Evolutionary conservation across 2,797 vertebrate species (phyloP).

Genomic region (Squalus acanthias): DNA sequence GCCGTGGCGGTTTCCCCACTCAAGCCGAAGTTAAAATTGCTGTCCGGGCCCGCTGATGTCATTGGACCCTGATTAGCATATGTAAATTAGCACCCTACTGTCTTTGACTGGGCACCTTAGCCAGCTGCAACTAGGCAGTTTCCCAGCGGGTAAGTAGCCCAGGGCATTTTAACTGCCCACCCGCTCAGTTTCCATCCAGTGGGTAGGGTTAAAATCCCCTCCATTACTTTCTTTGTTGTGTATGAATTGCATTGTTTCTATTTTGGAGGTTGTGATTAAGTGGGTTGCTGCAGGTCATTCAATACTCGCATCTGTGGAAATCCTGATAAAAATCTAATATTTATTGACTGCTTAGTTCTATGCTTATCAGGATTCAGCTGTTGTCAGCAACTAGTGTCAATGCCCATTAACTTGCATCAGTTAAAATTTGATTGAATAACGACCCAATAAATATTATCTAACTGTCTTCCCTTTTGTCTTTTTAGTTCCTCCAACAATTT

Average conservation of each 20-base stretch:
- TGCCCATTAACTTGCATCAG: not conserved
- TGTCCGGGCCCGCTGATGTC: not conserved
- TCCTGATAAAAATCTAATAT: not conserved
- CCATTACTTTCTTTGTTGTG: not conserved
- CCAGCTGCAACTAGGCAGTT: not conserved
- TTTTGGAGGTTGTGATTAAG: not conserved
- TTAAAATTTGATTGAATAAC: not conserved
- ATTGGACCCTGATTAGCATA: not conserved
- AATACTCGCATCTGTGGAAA: not conserved
- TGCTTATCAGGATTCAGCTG: not conserved
- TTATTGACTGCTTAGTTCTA: not conserved
- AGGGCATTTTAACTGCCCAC: not conserved
- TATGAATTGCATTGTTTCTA: not conserved
- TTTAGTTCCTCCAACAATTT: slow-evolving; percentile 93
- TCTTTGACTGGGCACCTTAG: not conserved
- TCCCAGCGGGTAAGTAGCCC: not conserved
- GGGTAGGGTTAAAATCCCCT: not conserved
- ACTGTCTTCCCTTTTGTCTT: slow-evolving; percentile 43
- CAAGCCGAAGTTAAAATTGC: not conserved
- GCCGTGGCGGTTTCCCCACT: not conserved
- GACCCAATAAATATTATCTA: slow-evolving; percentile 11
- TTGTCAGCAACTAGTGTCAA: not conserved
- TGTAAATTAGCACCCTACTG: not conserved
- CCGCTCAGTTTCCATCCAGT: too few species aligned
- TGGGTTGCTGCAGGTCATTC: not conserved